Evolutionary conservation across 2,797 vertebrate species (phyloP), one percentile per base, ranked within the genome.

Genomic region (Trematomus bernacchii): DNA sequence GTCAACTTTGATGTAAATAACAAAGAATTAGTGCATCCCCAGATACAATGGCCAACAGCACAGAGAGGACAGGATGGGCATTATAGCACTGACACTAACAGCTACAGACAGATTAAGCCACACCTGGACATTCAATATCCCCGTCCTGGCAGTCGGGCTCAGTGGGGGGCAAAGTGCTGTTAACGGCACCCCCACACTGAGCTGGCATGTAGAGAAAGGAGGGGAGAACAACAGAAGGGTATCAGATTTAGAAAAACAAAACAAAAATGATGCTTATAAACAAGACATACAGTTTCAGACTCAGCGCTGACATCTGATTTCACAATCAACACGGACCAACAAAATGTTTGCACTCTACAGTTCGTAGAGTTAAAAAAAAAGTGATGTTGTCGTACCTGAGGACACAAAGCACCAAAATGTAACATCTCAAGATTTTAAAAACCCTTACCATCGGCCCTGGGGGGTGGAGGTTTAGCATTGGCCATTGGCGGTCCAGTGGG

Each of bases 91-190:
- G 64, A 87, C 64, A 83, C 60, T 67, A 85, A 79, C 57, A 66
- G 58, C 66, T 74, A 87, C 44, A 30, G 75, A 89, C 63, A 77
- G 58, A 91, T 73, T 81, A 53, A 47, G 66, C 73, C 93, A 93
- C 92, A 95, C 94, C 94, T 95, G 94, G 88, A 91, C 90, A 93
- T 89, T 95, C 94, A 93, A 92, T 85, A 84, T 94, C 92, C 27
- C 86, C 91, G 12, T 94, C 92, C 87, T 85, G 88, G 87, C 43
- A 72, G 85, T 92, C 44, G 72, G 87, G 82, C 89, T 93, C 90
- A 91, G 89, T 75, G 79, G 77, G 92, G 86, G 92, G 53, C 42
- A 76, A 48, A 43, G 71, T 67, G 85, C 82, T 87, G 87, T 84
- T 89, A 68, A 73, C 85, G 73, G 81, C 71, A 10, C 71, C 79